Evolutionary conservation across 37 sponge, comb jelly and placozoan species (phyloP).

Genomic region (Axinella damicornis): DNA sequence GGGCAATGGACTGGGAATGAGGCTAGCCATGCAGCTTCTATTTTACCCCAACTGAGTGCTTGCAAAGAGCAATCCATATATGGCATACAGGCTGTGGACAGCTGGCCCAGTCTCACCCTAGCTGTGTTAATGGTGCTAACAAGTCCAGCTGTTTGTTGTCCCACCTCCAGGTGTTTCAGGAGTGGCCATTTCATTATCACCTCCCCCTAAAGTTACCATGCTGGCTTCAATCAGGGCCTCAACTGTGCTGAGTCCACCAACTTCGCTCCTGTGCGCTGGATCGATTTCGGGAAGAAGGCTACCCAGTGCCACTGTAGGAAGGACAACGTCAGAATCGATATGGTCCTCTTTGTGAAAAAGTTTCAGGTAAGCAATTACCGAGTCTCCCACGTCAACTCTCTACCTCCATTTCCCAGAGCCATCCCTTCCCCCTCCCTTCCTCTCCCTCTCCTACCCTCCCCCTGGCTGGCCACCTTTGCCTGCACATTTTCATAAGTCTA

Average conservation of each 20-base stretch:
- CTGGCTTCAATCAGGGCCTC: conserved; percentile 96
- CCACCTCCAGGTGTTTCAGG: conserved; percentile 84
- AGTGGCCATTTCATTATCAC: conserved; percentile 94
- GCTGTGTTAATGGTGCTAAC: neutral
- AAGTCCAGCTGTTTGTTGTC: neutral
- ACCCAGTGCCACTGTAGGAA: conserved; percentile 82
- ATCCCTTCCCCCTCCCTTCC: too few relatives aligned
- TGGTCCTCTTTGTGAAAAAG: conserved; percentile 92
- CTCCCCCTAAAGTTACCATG: conserved; percentile 95
- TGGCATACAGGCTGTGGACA: too few relatives aligned
- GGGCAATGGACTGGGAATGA: too few relatives aligned
- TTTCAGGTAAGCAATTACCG: conserved; percentile 51
- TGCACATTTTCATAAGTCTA: too few relatives aligned
- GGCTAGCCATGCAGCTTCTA: too few relatives aligned
- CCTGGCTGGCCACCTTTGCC: too few relatives aligned
- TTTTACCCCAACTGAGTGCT: too few relatives aligned
- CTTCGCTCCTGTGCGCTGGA: conserved; percentile 92
- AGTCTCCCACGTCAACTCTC: too few relatives aligned
- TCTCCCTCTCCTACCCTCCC: too few relatives aligned
- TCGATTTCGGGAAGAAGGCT: conserved; percentile 90
- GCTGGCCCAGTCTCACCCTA: too few relatives aligned
- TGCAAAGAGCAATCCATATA: too few relatives aligned
- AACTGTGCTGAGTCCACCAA: conserved; percentile 99
- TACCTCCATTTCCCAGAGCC: too few relatives aligned
- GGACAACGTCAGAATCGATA: conserved; percentile 92